Evolutionary conservation across 2,797 vertebrate species (phyloP), one percentile per base, ranked within the genome.

Genomic region (Sebastes diploproa): DNA sequence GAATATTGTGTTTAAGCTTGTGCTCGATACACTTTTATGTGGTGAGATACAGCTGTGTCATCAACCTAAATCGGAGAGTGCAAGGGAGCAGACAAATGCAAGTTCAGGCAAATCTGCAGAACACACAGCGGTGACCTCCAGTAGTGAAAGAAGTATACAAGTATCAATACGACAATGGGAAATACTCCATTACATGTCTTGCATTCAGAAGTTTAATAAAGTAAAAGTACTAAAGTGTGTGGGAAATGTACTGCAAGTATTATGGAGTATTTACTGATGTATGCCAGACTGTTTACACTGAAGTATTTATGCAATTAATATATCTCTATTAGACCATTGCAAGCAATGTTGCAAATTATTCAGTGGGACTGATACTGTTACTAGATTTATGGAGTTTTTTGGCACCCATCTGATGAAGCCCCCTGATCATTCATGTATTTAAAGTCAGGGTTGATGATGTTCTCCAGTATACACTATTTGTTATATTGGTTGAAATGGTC

Each of bases 31-130:
- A 77, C 27, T 25, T 61, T 56, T 50, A 55, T 62, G 54, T 61
- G 60, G 55, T 14, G 18, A 56, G 78, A 82, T 65, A 50, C 56
- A 69, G 74, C 80, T 50, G 73, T 30, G 65, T 82, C 71, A 80
- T 77, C 36, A 74, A 9, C 2, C 32, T 78, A 6, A 60, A 55
- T 22, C 20, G 14, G 56, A 65, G 58, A 65, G 34, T 12, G 56
- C 14, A 29, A 0, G 5, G 5, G n/a, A 54, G 56, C 62, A 3
- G 60, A 69, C 50, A 52, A 55, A 66, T 42, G 36, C 25, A 68
- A 32, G 25, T 60, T 50, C 59, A 64, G 63, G 34, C 14, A 64
- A 69, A 46, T 38, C 23, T 50, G 36, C 59, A 58, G 32, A 56
- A 16, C 25, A 32, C 30, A 54, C 10, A 54, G 25, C 30, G 10